Conservation (phyloP, 2,888 invertebrate species). For the Rotaria macrura region DNA sequence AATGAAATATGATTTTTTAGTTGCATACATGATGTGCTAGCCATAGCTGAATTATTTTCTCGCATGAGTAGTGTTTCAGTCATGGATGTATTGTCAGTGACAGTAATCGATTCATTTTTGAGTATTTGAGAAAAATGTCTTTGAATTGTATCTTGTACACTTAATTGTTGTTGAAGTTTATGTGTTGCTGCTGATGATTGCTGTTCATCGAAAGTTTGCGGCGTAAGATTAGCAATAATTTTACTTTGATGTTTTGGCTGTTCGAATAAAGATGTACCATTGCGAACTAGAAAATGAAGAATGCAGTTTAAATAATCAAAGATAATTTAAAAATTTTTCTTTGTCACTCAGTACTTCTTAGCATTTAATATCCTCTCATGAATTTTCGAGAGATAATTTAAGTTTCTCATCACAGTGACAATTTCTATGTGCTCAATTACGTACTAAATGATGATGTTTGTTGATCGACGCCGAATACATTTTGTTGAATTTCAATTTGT, state of each 20-base stretch:
- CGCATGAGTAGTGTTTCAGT: neutral
- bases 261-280: neutral
- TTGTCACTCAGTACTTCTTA: conserved; percentile 11
- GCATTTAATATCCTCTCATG: conserved; percentile 11
- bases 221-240: neutral
- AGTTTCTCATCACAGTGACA: neutral
- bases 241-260: neutral
- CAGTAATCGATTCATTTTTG: conserved; percentile 8
- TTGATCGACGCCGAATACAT: neutral
- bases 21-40: neutral
- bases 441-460: neutral
- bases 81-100: neutral
- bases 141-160: conserved; percentile 15
- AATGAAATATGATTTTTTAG: no score
- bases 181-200: neutral
- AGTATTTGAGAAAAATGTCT: conserved; percentile 3
- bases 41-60: neutral
- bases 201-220: neutral
- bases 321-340: neutral
- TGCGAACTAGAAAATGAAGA: neutral
- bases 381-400: neutral
- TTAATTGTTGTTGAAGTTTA: neutral
- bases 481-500: neutral
- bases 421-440: neutral
- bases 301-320: no score